Conservation (phyloP, 2,888 invertebrate species). For the Zygothrica quintamaculata region DNA sequence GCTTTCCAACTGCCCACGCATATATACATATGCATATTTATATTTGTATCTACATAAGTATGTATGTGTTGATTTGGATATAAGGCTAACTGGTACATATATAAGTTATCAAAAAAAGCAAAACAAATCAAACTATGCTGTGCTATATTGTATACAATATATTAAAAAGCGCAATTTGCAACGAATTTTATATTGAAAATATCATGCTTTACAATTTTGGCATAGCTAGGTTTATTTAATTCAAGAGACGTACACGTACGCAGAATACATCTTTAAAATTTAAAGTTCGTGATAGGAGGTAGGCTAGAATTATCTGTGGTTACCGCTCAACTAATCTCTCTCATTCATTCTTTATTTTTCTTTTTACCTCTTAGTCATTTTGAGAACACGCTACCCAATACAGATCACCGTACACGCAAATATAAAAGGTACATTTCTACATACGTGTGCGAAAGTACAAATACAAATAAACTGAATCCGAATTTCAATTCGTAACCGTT, state of each 20-base stretch:
- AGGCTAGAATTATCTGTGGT: constrained; percentile 46
- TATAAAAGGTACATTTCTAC: constrained; percentile 36
- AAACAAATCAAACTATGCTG: constrained; percentile 36
- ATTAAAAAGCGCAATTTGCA: too few species aligned
- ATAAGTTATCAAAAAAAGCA: constrained; percentile 30
- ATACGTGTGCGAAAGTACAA: constrained; percentile 28
- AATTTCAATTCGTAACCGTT: constrained; percentile 68
- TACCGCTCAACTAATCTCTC: constrained; percentile 32
- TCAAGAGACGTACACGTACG: constrained; percentile 67
- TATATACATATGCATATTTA: constrained; percentile 1
- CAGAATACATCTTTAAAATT: constrained; percentile 61
- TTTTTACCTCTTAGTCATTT: constrained; percentile 54
- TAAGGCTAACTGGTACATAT: constrained; percentile 9
- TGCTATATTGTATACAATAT: too few species aligned
- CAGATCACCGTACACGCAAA: constrained; percentile 28
- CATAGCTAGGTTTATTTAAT: constrained; percentile 43
- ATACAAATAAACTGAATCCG: constrained; percentile 56
- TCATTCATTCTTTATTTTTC: constrained; percentile 9
- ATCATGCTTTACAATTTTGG: constrained; percentile 11
- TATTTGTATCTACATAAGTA: not conserved
- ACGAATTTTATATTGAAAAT: too few species aligned
- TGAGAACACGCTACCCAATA: constrained; percentile 29
- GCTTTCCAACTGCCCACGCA: not conserved
- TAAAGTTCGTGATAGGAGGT: constrained; percentile 51
- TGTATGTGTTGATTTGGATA: constrained; percentile 2